These are phyloP conservation scores for Manis javanica DNA, from an alignment of 2,797 vertebrate species.

Conservation along the genomic window DNA sequence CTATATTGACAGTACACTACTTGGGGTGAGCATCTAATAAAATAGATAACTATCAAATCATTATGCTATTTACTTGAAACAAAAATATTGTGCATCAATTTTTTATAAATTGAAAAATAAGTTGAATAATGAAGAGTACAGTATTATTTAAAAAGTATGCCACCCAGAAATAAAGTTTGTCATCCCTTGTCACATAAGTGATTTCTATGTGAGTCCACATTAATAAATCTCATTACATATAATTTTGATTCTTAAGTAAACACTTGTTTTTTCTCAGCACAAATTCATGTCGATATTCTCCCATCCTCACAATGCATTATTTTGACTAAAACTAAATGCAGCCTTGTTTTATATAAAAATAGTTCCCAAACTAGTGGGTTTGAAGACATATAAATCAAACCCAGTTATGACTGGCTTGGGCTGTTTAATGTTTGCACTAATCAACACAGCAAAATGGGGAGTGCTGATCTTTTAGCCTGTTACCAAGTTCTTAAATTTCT, in stretches of 20 bases:
- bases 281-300: not conserved
- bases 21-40: too few species aligned
- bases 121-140: too few species aligned
- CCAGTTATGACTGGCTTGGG: not conserved
- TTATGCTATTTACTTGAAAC: too few species aligned
- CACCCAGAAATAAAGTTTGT: not conserved
- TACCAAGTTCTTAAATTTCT: not conserved
- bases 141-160: too few species aligned
- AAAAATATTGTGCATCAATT: too few species aligned
- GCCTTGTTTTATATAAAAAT: not conserved
- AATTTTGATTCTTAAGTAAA: conserved; percentile 2
- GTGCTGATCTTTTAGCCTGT: not conserved
- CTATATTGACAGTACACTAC: too few species aligned
- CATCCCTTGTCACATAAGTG: not conserved
- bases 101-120: too few species aligned
- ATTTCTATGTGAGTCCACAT: not conserved
- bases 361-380: not conserved
- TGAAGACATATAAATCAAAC: not conserved
- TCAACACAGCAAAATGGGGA: not conserved
- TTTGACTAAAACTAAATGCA: not conserved
- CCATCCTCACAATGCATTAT: not conserved
- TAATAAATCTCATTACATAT: not conserved
- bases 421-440: not conserved
- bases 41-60: too few species aligned
- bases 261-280: not conserved